Evolutionary conservation across 2,113 vertebrate genomes (phyloP).

Genomic region (Shinisaurus crocodilurus): DNA sequence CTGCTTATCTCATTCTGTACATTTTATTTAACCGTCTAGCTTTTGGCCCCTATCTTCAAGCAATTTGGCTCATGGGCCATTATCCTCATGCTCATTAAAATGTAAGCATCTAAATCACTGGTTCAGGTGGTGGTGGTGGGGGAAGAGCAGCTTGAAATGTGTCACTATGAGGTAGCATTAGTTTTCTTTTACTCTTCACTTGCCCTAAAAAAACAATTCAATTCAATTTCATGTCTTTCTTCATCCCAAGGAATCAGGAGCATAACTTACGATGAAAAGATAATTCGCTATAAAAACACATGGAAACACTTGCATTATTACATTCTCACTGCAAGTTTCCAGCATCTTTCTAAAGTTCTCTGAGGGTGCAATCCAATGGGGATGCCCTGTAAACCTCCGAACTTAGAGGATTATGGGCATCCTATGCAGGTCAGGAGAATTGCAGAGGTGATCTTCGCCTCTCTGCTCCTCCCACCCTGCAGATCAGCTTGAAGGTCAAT

Average conservation of each 20-base stretch:
- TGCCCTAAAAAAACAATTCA: slow-evolving; percentile 71
- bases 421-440: too few relatives aligned
- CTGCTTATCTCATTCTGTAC: background rate
- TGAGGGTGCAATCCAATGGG: too few relatives aligned
- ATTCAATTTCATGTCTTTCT: slow-evolving; percentile 65
- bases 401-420: too few relatives aligned
- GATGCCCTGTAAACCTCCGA: too few relatives aligned
- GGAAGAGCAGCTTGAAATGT: slow-evolving; percentile 33
- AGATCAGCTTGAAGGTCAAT: too few relatives aligned
- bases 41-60: background rate
- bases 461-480: too few relatives aligned
- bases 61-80: slow-evolving; percentile 4
- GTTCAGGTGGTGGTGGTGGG: slow-evolving; percentile 36
- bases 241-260: slow-evolving; percentile 53
- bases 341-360: slow-evolving; percentile 6
- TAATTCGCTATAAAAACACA: slow-evolving; percentile 12
- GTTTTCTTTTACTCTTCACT: slow-evolving; percentile 78
- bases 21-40: background rate
- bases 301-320: slow-evolving; percentile 32
- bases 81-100: slow-evolving; percentile 7
- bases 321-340: slow-evolving; percentile 22
- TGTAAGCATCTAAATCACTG: slow-evolving; percentile 12
- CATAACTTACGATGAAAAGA: slow-evolving; percentile 10
- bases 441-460: too few relatives aligned
- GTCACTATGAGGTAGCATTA: slow-evolving; percentile 58